Conservation (phyloP, 2,888 invertebrate genomes). For the Zele albiditarsus region DNA sequence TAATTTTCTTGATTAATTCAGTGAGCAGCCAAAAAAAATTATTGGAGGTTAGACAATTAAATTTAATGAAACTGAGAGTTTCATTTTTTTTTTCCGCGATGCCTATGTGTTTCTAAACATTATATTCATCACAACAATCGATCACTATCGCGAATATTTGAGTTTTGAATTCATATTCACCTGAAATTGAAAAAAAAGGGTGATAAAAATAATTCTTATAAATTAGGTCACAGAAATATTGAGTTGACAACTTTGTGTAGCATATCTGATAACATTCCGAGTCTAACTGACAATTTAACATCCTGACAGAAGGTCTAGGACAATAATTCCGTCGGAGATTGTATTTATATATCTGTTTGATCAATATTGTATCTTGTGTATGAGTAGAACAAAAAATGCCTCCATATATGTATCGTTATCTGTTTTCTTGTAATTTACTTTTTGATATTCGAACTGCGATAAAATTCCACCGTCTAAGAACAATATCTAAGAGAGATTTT, state of each 20-base stretch:
- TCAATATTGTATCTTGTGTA: constrained; percentile 65
- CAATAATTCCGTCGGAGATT: constrained; percentile 32
- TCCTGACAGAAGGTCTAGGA: constrained; percentile 42
- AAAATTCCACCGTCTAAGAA: background rate
- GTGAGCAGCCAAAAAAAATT: background rate
- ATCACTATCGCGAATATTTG: no score
- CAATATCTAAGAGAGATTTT: background rate
- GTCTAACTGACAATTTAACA: constrained; percentile 36
- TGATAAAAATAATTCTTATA: background rate
- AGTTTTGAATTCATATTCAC: background rate
- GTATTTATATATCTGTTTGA: constrained; percentile 65
- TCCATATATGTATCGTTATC: constrained; percentile 1
- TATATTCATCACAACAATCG: background rate
- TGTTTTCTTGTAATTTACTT: background rate
- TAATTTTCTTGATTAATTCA: background rate
- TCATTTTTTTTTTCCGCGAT: constrained; percentile 4
- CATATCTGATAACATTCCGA: background rate
- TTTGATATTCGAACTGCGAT: background rate
- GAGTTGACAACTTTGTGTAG: background rate
- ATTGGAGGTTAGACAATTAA: background rate
- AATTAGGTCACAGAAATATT: background rate
- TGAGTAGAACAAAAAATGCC: constrained; percentile 31
- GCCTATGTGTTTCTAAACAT: background rate
- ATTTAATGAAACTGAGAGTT: background rate
- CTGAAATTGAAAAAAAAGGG: background rate